Conservation (phyloP, 2,888 invertebrate genomes). For the Meiosimyza platycephala region DNA sequence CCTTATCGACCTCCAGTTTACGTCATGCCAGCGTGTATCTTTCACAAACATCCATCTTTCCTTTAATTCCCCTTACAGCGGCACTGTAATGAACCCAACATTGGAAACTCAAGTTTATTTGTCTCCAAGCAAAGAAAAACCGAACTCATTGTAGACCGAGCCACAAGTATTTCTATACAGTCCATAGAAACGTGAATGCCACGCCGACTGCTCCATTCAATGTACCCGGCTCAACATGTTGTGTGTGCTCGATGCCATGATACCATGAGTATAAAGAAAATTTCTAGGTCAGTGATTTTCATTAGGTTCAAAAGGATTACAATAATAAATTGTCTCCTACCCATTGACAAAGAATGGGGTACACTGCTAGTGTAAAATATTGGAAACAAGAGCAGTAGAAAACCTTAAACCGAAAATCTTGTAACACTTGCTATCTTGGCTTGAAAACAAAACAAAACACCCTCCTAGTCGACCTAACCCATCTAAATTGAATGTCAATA, state of each 20-base stretch:
- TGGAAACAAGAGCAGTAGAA: not conserved
- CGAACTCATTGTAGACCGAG: constrained; percentile 4
- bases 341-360: not conserved
- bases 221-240: not conserved
- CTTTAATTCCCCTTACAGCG: not conserved
- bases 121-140: not conserved
- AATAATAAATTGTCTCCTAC: constrained; percentile 35
- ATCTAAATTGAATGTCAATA: too few species aligned
- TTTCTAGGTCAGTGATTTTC: constrained; percentile 59
- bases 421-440: too few species aligned
- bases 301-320: constrained; percentile 35
- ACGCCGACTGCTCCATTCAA: not conserved
- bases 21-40: not conserved
- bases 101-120: constrained; percentile 20
- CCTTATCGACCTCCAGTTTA: not conserved
- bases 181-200: constrained; percentile 9
- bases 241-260: not conserved
- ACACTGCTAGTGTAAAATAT: not conserved
- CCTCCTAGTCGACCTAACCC: too few species aligned
- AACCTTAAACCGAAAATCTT: not conserved
- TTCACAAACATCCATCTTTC: not conserved
- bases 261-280: constrained; percentile 36
- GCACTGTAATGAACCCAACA: constrained; percentile 1
- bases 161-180: constrained; percentile 18
- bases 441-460: too few species aligned